Conservation (phyloP, 2,888 invertebrate genomes). For the Invenusta paracnida region DNA sequence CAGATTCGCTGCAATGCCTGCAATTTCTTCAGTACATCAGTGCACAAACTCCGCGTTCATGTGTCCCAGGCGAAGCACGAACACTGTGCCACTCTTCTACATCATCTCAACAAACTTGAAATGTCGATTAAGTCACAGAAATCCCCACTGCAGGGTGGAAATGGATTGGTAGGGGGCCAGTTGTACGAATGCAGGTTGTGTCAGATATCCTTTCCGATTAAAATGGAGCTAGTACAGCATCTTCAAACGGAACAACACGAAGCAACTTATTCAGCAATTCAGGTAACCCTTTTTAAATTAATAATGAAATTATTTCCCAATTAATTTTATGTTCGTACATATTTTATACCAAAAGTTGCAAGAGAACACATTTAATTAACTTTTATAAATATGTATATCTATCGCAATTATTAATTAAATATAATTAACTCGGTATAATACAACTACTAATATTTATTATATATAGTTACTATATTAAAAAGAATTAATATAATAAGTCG, state of each 20-base stretch:
- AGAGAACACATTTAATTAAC: no score
- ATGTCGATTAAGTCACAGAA: no score
- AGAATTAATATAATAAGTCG: no score
- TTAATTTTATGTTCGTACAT: no score
- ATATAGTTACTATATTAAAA: no score
- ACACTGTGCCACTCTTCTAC: not conserved
- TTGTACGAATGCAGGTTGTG: not conserved
- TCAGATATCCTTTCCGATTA: not conserved
- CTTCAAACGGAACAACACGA: conserved; percentile 1
- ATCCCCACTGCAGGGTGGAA: not conserved
- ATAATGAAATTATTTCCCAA: no score
- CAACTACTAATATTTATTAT: no score
- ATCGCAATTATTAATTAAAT: no score
- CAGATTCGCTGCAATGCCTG: not conserved
- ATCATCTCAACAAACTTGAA: not conserved
- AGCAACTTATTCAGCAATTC: not conserved
- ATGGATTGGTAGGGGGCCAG: not conserved
- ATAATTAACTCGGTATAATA: no score
- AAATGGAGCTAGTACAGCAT: not conserved
- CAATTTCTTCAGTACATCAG: conserved; percentile 2
- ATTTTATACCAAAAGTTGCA: no score
- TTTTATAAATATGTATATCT: no score
- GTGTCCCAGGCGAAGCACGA: conserved; percentile 9
- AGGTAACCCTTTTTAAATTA: not conserved
- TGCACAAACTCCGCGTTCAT: not conserved